Evolutionary conservation across 2,888 invertebrate genomes (phyloP), one percentile per base, ranked within the genome.

Genomic region (Lithophane leautieri): DNA sequence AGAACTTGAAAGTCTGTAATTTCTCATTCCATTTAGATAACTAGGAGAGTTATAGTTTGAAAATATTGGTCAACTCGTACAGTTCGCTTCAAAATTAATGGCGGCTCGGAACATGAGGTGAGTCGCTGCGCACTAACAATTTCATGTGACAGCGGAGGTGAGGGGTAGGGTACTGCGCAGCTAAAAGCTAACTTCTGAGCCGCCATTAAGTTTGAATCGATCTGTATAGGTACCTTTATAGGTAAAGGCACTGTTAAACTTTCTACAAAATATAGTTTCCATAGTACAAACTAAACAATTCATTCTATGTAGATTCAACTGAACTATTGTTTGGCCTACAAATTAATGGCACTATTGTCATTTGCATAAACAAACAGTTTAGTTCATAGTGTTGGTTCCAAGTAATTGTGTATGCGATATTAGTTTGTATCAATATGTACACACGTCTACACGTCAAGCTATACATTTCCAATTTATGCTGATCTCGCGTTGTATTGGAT

Each of bases 341-440:
- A 66, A 71, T 67, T 71, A 71, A 25, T 56, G 14, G 28, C 34
- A 50, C 50, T 71, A 52, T 9, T 7, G 34, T 22, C 50, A 47
- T 54, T 77, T 56, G 47, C n/a, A 40, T 61, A 77, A 42, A 14
- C 69, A 54, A 66, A 78, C 52, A 66, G 28, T 66, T 78, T 62
- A 28, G 66, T n/a, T n/a, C 1, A 47, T 47, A 25, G 12, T 66
- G 12, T 66, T 74, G 1, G 22, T n/a, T 47, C 12, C 11, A 40
- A 22, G 2, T 40, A 47, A 16, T 63, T 77, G 8, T 16, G 8
- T 34, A n/a, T 19, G 19, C 28, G 19, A 19, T 28, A 34, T 47
- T 50, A 56, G 50, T 63, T 58, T 52, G n/a, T 63, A n/a, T 44
- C 14, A 34, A 34, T 56, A 22, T 47, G 16, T 65, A 19, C 7